Percentiles rank a stretch among this genome's conserved stretches.
phyloP scores from a whole-genome alignment of 2,113 vertebrate genomes.

The Neogobius melanostomus region DNA sequence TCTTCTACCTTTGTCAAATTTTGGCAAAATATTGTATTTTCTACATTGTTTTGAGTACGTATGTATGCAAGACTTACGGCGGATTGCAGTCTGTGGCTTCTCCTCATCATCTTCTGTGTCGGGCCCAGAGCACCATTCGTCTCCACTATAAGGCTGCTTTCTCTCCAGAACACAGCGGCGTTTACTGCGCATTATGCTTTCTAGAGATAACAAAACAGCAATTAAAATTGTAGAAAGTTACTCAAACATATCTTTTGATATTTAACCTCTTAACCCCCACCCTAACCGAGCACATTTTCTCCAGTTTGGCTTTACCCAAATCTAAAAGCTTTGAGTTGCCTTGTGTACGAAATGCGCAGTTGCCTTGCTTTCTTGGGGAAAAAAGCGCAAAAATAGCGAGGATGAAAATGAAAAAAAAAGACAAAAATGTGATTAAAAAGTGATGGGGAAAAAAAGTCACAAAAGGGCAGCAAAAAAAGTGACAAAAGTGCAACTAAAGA shows the following conservation, averaged over 20 bases:
- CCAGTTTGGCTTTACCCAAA: no score
- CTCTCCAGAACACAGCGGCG: constrained; percentile 93
- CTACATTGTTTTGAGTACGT: not conserved
- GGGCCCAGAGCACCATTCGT: constrained; percentile 96
- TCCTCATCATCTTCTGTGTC: constrained; percentile 95
- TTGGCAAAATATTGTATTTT: not conserved
- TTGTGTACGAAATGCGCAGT: no score
- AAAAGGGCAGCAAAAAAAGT: not conserved
- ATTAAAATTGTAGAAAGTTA: not conserved
- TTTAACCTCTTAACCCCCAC: no score
- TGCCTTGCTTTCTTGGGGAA: no score
- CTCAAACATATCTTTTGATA: no score
- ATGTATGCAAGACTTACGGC: constrained; percentile 81
- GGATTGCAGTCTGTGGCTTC: constrained; percentile 82
- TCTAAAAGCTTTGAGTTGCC: no score
- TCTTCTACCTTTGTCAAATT: not conserved
- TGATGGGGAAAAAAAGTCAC: not conserved
- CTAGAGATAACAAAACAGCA: constrained; percentile 40
- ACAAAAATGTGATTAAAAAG: not conserved
- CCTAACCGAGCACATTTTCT: no score
- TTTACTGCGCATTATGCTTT: constrained; percentile 91
- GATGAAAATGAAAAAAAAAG: not conserved
- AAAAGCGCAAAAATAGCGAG: no score
- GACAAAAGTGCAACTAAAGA: no score
- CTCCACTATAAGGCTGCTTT: constrained; percentile 97